Conservation (phyloP, 2,888 invertebrate genomes). For the Kryphioiulus occultus region DNA sequence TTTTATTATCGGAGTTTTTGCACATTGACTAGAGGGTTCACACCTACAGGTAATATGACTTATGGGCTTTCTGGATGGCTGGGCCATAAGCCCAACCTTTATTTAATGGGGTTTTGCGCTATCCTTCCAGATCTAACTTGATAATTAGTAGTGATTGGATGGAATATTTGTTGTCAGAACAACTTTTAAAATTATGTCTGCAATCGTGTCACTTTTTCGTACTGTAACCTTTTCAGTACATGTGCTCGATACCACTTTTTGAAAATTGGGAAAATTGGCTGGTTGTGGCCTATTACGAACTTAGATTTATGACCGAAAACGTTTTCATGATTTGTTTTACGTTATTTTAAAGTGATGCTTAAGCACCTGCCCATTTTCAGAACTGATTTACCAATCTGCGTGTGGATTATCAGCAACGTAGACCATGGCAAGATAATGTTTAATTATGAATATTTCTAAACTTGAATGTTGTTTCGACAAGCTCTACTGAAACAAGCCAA, state of each 20-base stretch:
- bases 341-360: neutral
- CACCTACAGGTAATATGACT: neutral
- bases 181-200: neutral
- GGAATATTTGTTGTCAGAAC: neutral
- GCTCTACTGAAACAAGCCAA: neutral
- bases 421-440: neutral
- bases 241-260: neutral
- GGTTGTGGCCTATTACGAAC: neutral
- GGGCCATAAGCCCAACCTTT: neutral
- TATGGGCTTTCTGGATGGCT: neutral
- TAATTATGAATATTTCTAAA: neutral
- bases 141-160: neutral
- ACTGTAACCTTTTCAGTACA: neutral
- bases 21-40: neutral
- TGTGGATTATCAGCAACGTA: neutral
- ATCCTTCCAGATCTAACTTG: neutral
- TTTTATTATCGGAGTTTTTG: neutral
- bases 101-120: constrained; percentile 8
- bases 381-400: constrained; percentile 10
- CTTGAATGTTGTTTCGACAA: neutral
- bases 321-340: neutral
- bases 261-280: neutral
- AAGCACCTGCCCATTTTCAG: neutral
- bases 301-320: neutral
- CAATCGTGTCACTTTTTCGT: neutral